Evolutionary conservation across 2,113 vertebrate species (phyloP).

Genomic region (Jacana jacana): DNA sequence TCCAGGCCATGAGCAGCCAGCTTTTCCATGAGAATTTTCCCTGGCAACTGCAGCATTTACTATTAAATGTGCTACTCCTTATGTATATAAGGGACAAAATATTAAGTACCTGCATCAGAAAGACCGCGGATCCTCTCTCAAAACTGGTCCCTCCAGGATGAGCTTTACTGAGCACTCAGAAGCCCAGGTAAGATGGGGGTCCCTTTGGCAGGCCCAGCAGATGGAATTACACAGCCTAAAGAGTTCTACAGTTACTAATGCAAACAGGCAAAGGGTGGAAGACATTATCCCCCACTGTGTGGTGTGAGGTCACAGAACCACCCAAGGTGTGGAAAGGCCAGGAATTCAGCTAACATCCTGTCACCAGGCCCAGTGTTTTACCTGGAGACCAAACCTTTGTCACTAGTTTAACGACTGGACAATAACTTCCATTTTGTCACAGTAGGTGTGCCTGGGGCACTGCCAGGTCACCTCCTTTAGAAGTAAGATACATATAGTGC

Average conservation of each 20-base stretch:
- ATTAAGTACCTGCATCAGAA: neutral
- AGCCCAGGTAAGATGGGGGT: neutral
- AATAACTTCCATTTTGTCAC: neutral
- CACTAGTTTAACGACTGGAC: neutral
- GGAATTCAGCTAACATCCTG: neutral
- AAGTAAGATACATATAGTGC: neutral
- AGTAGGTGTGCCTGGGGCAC: neutral
- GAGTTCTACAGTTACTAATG: neutral
- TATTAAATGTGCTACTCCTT: neutral
- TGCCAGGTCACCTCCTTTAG: neutral
- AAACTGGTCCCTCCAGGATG: neutral
- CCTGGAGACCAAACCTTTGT: neutral
- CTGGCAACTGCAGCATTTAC: neutral
- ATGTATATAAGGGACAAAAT: neutral
- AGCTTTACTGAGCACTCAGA: neutral
- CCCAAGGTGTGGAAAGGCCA: neutral
- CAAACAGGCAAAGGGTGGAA: neutral
- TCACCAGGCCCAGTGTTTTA: neutral
- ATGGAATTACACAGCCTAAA: neutral
- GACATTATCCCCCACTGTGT: neutral
- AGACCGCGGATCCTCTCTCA: neutral
- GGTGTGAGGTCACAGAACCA: accelerated
- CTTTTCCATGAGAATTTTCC: no score
- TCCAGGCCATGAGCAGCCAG: no score
- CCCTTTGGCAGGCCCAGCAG: neutral